Conservation (phyloP, 1,140 invertebrate genomes). For the Battus philenor region DNA sequence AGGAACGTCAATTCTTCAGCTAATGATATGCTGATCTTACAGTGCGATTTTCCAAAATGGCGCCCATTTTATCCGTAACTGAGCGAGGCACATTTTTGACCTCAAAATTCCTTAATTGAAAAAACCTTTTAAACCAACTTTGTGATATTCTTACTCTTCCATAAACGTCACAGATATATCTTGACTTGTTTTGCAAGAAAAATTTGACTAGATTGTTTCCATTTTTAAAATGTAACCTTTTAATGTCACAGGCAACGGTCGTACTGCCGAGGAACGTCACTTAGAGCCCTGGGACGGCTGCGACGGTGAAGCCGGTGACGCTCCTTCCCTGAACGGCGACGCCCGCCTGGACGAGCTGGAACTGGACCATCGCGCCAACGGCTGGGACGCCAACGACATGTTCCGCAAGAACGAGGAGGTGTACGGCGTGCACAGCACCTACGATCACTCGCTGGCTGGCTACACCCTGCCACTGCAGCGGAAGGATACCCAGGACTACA, state of each 20-base stretch:
- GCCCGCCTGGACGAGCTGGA: conserved; percentile 77
- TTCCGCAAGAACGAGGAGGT: conserved; percentile 93
- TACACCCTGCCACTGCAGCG: conserved; percentile 92
- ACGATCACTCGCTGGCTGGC: conserved; percentile 88
- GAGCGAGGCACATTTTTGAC: too few species aligned
- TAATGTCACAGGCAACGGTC: conserved; percentile 58
- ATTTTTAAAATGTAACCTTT: not conserved
- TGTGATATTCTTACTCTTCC: too few species aligned
- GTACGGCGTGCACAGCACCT: conserved; percentile 92
- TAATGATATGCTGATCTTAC: too few species aligned
- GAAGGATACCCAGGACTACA: conserved; percentile 91
- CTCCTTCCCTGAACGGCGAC: conserved; percentile 73
- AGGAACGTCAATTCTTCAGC: too few species aligned
- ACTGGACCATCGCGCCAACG: conserved; percentile 86
- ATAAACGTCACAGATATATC: too few species aligned
- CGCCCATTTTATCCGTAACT: too few species aligned
- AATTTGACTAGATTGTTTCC: not conserved
- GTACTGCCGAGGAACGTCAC: conserved; percentile 83
- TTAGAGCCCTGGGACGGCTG: conserved; percentile 92
- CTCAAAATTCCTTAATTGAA: too few species aligned
- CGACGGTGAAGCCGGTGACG: conserved; percentile 70
- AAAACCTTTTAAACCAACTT: too few species aligned
- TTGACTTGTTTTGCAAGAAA: too few species aligned
- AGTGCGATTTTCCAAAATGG: too few species aligned
- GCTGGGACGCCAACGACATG: conserved; percentile 97